Conservation (phyloP, 2,113 vertebrate genomes). For the Mus pahari region DNA sequence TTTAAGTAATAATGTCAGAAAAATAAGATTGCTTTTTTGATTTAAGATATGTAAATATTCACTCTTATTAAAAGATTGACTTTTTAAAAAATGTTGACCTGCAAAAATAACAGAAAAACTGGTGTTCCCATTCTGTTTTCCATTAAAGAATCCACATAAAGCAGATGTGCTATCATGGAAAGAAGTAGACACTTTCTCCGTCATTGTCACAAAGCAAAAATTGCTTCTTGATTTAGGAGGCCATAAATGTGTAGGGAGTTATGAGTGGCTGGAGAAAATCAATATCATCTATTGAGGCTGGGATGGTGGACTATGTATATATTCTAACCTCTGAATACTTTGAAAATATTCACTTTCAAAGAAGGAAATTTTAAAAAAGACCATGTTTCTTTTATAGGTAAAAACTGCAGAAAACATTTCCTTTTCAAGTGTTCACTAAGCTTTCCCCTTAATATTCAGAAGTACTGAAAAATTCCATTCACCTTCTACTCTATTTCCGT, state of each 20-base stretch:
- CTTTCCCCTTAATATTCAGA: not conserved
- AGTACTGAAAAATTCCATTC: not conserved
- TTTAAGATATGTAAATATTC: constrained; percentile 50
- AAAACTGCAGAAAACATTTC: not conserved
- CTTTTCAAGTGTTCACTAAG: not conserved
- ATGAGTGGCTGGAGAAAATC: constrained; percentile 59
- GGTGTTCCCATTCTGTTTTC: not conserved
- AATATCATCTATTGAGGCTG: constrained; percentile 3
- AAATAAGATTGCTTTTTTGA: constrained; percentile 67
- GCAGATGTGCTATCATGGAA: constrained; percentile 10
- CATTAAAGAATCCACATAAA: constrained; percentile 3
- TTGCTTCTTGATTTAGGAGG: constrained; percentile 75
- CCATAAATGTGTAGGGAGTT: not conserved
- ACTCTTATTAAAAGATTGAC: constrained; percentile 27
- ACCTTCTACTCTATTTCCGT: not conserved
- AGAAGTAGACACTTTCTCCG: constrained; percentile 43
- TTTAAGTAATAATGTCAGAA: constrained; percentile 60
- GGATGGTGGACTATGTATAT: not conserved
- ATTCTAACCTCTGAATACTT: constrained; percentile 8
- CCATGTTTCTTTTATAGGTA: not conserved
- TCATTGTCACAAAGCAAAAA: constrained; percentile 69
- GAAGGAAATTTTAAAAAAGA: not conserved
- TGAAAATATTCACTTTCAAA: constrained; percentile 18
- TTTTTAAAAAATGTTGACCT: constrained; percentile 39
- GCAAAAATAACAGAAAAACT: not conserved